Evolutionary conservation across 2,113 vertebrate species (phyloP).

Genomic region (Bubalus kerabau): DNA sequence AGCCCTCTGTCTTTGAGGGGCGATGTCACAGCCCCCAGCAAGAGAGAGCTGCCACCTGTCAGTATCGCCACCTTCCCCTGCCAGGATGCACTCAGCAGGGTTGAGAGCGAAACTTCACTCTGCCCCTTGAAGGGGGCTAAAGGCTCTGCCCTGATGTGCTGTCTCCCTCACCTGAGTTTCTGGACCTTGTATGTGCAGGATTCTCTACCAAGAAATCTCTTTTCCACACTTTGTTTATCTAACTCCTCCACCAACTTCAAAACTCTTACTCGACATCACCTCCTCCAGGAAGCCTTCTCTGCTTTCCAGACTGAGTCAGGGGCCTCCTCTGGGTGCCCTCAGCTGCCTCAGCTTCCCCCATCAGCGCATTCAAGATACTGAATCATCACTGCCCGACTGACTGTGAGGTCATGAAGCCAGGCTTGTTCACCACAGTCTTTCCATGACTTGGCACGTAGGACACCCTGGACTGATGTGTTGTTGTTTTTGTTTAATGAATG

Average conservation of each 20-base stretch:
- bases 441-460: not conserved
- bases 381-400: not conserved
- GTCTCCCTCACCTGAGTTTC: no score
- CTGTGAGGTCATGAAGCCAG: not conserved
- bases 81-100: no score
- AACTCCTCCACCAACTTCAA: not conserved
- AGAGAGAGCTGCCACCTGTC: not conserved
- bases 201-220: not conserved
- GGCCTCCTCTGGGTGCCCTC: not conserved
- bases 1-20: not conserved
- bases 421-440: not conserved
- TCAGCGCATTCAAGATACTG: not conserved
- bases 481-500: not conserved
- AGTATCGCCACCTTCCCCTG: fast-evolving
- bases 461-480: not conserved
- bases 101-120: not conserved
- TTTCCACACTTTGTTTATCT: not conserved
- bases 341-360: not conserved
- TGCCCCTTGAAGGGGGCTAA: not conserved
- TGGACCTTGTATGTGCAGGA: fast-evolving
- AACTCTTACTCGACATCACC: not conserved
- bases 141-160: fast-evolving
- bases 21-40: not conserved
- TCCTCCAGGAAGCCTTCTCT: not conserved
- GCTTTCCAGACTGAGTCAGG: not conserved